phyloP scores from a whole-genome alignment of 2,113 vertebrate genomes.

The Mirounga angustirostris region DNA sequence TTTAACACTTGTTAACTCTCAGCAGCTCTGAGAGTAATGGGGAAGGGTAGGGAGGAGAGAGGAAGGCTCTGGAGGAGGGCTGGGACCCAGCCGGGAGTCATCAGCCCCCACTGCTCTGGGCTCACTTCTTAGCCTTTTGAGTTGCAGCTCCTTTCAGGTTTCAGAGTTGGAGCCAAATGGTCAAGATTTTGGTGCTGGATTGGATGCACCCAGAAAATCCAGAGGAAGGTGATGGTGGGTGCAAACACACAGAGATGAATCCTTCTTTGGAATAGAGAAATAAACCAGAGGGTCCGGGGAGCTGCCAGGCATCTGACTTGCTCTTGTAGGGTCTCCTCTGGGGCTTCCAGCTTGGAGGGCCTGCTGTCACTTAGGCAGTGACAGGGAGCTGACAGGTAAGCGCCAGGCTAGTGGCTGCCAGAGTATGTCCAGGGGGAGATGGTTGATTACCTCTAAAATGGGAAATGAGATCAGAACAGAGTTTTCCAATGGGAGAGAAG shows the following conservation, averaged over 20 bases:
- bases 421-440: neutral
- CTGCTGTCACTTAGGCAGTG: neutral
- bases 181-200: neutral
- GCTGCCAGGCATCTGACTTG: neutral
- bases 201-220: neutral
- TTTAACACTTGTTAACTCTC: constrained; percentile 66
- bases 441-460: neutral
- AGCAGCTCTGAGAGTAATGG: constrained; percentile 2
- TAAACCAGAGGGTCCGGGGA: neutral
- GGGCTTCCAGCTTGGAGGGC: neutral
- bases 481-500: constrained; percentile 6
- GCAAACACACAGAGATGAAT: neutral
- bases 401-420: neutral
- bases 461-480: constrained; percentile 3
- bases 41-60: neutral
- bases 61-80: neutral
- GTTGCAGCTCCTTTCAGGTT: neutral
- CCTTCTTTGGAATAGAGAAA: neutral
- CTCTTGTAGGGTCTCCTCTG: neutral
- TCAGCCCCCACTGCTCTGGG: neutral
- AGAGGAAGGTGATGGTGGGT: neutral
- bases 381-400: neutral
- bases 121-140: neutral
- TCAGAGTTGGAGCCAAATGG: neutral
- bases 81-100: neutral